These are phyloP conservation scores for Anadara kagoshimensis DNA, from an alignment of 1,140 invertebrate genomes.

Conservation along the genomic window DNA sequence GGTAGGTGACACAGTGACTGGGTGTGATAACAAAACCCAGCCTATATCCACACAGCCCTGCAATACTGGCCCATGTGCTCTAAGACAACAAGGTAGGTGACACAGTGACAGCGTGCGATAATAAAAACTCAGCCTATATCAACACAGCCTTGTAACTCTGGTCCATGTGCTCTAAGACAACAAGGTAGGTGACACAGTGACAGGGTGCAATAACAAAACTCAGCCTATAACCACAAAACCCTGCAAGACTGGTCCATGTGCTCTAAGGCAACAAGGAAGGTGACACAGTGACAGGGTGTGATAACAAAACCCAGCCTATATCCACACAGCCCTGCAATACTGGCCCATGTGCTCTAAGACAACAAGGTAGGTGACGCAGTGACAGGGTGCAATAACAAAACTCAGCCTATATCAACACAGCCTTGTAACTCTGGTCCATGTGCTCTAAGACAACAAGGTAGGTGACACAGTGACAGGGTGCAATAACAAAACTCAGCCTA, in stretches of 20 bases:
- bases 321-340: no score
- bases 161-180: background rate
- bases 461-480: conserved; percentile 24
- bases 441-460: background rate
- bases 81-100: background rate
- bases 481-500: conserved; percentile 25
- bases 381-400: conserved; percentile 32
- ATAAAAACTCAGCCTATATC: background rate
- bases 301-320: no score
- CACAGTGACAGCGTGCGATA: background rate
- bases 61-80: no score
- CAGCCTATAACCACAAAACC: no score
- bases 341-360: no score
- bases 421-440: conserved; percentile 18
- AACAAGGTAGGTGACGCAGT: no score
- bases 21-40: background rate
- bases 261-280: no score
- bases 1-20: conserved; percentile 1
- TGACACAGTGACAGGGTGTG: no score
- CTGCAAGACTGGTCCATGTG: no score
- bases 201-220: no score
- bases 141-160: background rate
- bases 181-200: no score
- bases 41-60: background rate
- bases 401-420: conserved; percentile 14